Conservation (phyloP, 2,888 invertebrate genomes). For the Drosophila aldrichi region DNA sequence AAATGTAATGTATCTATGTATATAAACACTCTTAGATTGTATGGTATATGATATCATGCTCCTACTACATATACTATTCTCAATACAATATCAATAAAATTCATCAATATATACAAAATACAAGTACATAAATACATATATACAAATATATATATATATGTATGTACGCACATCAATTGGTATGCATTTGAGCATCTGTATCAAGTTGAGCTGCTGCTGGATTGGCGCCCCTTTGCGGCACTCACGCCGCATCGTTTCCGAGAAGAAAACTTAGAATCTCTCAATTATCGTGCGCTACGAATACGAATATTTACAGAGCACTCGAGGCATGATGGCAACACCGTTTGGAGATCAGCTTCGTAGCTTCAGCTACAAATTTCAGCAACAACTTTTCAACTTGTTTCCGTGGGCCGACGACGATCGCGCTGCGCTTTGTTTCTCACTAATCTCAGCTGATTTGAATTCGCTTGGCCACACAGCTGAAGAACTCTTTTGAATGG, state of each 20-base stretch:
- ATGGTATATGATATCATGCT: neutral
- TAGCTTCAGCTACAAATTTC: constrained; percentile 7
- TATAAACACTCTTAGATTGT: neutral
- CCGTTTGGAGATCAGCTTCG: constrained; percentile 18
- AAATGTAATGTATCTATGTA: no score
- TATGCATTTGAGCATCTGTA: neutral
- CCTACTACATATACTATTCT: neutral
- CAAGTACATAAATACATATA: neutral
- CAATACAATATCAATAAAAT: neutral
- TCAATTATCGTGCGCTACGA: constrained; percentile 70
- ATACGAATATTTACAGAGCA: constrained; percentile 74
- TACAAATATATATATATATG: neutral
- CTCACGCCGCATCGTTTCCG: constrained; percentile 40
- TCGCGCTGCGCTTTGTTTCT: constrained; percentile 50
- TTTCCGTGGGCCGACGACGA: constrained; percentile 34
- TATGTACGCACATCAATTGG: neutral
- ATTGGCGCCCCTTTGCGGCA: constrained; percentile 43
- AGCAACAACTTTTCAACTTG: constrained; percentile 24
- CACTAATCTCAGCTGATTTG: constrained; percentile 74
- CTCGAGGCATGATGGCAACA: constrained; percentile 72
- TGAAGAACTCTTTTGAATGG: constrained; percentile 60
- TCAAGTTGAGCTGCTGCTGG: constrained; percentile 2
- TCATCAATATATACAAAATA: neutral
- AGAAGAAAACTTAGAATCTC: constrained; percentile 66
- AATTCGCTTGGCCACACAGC: constrained; percentile 49